Evolutionary conservation across 2,888 invertebrate genomes (phyloP).

Genomic region (Furcula furcula): DNA sequence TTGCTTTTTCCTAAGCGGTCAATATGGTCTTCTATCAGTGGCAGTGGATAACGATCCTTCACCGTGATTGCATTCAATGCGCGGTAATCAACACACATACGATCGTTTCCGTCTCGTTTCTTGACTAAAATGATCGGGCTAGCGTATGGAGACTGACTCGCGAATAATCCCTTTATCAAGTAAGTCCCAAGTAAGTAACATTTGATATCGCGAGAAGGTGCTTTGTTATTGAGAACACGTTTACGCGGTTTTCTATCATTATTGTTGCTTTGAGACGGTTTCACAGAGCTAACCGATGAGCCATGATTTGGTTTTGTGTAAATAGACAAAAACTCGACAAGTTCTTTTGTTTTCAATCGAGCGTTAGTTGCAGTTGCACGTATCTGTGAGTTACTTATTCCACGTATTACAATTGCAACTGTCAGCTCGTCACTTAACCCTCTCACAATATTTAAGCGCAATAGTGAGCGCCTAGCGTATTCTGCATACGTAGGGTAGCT

Average conservation of each 20-base stretch:
- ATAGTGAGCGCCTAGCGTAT: constrained; percentile 1
- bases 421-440: constrained; percentile 2
- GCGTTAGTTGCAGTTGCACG: constrained; percentile 6
- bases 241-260: too few species aligned
- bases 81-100: constrained; percentile 3
- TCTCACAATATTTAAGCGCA: constrained; percentile 2
- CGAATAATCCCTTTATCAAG: too few species aligned
- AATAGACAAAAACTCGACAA: neutral
- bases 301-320: neutral
- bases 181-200: too few species aligned
- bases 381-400: constrained; percentile 5
- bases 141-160: neutral
- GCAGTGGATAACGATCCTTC: constrained; percentile 12
- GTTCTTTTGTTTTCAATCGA: constrained; percentile 4
- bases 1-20: constrained; percentile 16
- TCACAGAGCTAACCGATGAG: too few species aligned
- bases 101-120: constrained; percentile 3
- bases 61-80: constrained; percentile 3
- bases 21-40: constrained; percentile 21
- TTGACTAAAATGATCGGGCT: constrained; percentile 1
- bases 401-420: constrained; percentile 2
- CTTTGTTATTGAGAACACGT: too few species aligned
- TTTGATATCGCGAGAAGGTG: too few species aligned
- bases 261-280: too few species aligned
- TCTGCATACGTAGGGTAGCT: constrained; percentile 2